phyloP scores from a whole-genome alignment of 2,113 vertebrate species.

The Oophaga pumilio region DNA sequence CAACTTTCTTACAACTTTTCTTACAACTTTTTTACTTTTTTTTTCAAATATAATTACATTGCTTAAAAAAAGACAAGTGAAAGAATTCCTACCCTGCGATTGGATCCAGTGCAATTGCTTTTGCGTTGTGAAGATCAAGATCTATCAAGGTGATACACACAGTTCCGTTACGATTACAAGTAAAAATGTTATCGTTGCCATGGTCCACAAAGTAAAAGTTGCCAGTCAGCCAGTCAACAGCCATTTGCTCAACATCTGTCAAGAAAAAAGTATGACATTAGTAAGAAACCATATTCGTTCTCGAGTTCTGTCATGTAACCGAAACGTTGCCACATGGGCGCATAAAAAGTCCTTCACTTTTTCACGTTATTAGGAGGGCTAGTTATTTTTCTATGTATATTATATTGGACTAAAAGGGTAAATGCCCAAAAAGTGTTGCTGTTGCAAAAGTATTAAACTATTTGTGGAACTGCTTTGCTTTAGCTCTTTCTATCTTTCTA shows the following conservation, averaged over 20 bases:
- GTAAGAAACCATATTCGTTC: neutral
- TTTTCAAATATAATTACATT: neutral
- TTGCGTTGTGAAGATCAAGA: slow-evolving; percentile 89
- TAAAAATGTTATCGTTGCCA: slow-evolving; percentile 85
- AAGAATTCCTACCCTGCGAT: slow-evolving; percentile 83
- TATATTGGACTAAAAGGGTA: no score
- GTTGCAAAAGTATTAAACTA: no score
- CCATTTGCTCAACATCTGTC: slow-evolving; percentile 91
- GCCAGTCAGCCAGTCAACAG: slow-evolving; percentile 92
- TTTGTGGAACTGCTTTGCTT: no score
- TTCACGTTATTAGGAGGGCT: no score
- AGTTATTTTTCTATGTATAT: no score
- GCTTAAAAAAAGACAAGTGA: neutral
- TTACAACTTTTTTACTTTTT: neutral
- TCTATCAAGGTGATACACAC: slow-evolving; percentile 90
- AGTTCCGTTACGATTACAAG: slow-evolving; percentile 79
- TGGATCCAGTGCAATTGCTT: slow-evolving; percentile 90
- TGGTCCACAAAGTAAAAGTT: slow-evolving; percentile 94
- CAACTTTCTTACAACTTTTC: neutral
- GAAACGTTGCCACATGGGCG: no score
- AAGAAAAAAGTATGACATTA: slow-evolving; percentile 28
- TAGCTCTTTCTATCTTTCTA: no score
- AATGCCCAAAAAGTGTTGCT: no score
- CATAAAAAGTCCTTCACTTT: no score
- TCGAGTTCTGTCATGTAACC: no score